These are phyloP conservation scores for Protaetia brevitarsis DNA, from an alignment of 1,140 invertebrate genomes.

Conservation along the genomic window DNA sequence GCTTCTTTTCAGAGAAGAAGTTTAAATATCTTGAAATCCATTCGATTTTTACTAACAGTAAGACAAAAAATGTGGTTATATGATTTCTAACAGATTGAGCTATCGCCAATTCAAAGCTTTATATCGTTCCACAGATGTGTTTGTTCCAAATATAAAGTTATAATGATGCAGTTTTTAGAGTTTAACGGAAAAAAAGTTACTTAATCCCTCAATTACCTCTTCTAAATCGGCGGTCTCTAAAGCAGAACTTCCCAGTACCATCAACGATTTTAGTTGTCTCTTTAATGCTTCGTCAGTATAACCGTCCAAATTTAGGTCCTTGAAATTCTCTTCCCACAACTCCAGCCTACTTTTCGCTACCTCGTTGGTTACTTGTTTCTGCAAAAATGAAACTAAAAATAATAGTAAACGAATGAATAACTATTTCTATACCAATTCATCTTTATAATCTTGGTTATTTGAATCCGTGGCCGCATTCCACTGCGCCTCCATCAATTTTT, in stretches of 20 bases:
- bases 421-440: background rate
- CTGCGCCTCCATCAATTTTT: background rate
- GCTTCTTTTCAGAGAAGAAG: no score
- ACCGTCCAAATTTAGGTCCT: slow-evolving; percentile 2
- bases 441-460: slow-evolving; percentile 7
- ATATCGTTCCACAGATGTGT: no score
- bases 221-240: slow-evolving; percentile 13
- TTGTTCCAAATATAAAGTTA: no score
- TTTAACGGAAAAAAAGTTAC: no score
- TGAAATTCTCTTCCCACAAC: background rate
- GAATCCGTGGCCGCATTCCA: slow-evolving; percentile 29
- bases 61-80: no score
- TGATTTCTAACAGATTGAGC: no score
- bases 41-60: no score
- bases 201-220: background rate
- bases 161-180: no score
- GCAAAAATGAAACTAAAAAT: background rate
- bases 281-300: slow-evolving; percentile 21
- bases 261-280: slow-evolving; percentile 21
- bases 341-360: slow-evolving; percentile 22
- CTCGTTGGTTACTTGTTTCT: background rate
- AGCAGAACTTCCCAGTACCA: slow-evolving; percentile 28
- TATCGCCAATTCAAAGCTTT: no score
- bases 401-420: background rate
- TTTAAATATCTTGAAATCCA: no score